Percentiles rank a stretch among this genome's conserved stretches.
These are phyloP conservation scores for Clarias macrocephalus DNA, from an alignment of 2,113 vertebrate genomes.

Conservation along the genomic window DNA sequence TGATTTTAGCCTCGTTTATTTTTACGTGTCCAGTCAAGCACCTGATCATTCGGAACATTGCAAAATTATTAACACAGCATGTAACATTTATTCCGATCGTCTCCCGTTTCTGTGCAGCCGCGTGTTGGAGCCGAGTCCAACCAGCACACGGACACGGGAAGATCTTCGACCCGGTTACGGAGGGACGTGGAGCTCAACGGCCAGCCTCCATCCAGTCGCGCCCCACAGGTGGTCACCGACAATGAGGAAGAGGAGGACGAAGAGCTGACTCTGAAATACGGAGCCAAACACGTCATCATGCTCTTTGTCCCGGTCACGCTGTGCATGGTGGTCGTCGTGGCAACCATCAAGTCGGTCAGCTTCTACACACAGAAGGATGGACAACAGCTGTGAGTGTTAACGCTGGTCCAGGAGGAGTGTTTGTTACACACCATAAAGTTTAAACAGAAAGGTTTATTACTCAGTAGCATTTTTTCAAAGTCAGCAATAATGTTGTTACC, in stretches of 20 bases:
- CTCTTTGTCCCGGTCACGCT: slow-evolving; percentile 96
- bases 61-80: too few species aligned
- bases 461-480: too few species aligned
- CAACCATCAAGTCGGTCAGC: slow-evolving; percentile 96
- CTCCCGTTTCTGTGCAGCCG: slow-evolving; percentile 56
- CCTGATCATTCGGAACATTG: background rate
- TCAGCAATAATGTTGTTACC: too few species aligned
- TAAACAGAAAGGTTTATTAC: too few species aligned
- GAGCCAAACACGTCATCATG: slow-evolving; percentile 98
- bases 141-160: slow-evolving; percentile 64
- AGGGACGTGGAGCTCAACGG: slow-evolving; percentile 83
- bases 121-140: slow-evolving; percentile 68
- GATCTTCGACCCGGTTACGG: slow-evolving; percentile 50
- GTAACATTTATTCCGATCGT: background rate
- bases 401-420: slow-evolving; percentile 35
- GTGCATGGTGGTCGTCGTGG: slow-evolving; percentile 98
- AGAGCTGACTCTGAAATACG: slow-evolving; percentile 93
- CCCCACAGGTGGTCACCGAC: slow-evolving; percentile 71
- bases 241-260: slow-evolving; percentile 93
- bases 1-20: background rate
- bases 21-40: background rate
- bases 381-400: slow-evolving; percentile 95
- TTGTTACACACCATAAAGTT: background rate
- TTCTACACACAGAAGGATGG: slow-evolving; percentile 96
- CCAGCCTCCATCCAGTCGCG: slow-evolving; percentile 74